These are phyloP conservation scores for Xanthia icteritia DNA, from an alignment of 2,888 invertebrate genomes.

Conservation along the genomic window DNA sequence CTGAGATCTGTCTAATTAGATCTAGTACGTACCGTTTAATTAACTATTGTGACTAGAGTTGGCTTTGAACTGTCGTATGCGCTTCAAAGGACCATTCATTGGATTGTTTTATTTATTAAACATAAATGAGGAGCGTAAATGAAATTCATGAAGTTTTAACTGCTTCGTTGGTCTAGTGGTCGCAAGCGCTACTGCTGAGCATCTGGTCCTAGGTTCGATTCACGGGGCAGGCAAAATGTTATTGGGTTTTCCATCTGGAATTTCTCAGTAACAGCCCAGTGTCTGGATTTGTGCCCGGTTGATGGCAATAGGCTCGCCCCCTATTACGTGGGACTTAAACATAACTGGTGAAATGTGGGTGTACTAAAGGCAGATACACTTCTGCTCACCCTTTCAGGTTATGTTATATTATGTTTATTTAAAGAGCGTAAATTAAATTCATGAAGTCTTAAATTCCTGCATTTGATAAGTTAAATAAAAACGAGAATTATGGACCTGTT, in stretches of 20 bases:
- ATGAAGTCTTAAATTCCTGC: background rate
- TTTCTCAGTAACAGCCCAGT: too few relatives aligned
- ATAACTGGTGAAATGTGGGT: background rate
- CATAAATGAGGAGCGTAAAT: conserved; percentile 11
- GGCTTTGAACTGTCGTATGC: conserved; percentile 7
- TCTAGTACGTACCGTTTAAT: conserved; percentile 43
- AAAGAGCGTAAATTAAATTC: background rate
- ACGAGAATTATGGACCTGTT: conserved; percentile 2
- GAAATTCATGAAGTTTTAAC: background rate
- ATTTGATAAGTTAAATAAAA: background rate
- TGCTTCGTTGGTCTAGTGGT: background rate
- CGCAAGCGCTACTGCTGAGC: too few relatives aligned
- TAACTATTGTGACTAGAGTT: conserved; percentile 35
- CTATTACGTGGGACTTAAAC: background rate
- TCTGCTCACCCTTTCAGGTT: background rate
- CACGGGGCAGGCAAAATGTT: background rate
- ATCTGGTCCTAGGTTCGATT: background rate
- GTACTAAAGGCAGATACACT: background rate
- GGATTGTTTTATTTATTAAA: conserved; percentile 28
- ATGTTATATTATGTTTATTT: background rate
- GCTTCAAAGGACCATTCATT: conserved; percentile 34
- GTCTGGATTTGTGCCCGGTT: too few relatives aligned
- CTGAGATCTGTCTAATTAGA: conserved; percentile 55
- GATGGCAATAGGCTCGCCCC: background rate
- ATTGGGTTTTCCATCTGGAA: background rate